Base-by-base conservation (phyloP, 2,113 vertebrate genomes). In the Dunckerocampus dactyliophorus region DNA sequence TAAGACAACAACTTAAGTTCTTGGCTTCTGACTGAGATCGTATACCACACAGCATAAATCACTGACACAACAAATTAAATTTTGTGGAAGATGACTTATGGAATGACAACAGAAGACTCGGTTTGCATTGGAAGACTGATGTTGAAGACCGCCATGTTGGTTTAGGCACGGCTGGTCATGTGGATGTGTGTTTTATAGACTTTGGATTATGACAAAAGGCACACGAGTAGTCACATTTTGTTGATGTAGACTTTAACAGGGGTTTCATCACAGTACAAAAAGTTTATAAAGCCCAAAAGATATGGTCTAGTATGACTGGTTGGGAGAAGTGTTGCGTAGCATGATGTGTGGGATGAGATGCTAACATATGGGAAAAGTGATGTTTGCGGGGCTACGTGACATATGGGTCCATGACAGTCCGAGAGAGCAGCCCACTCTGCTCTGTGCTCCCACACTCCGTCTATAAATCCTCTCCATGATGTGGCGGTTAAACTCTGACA, bases 21-120 rank as follows among this genome's bases (percentile, higher is more conserved):
- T 69, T 72, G 70, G 69, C 77, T 71, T 76, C 46, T 66, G 61
- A 69, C 22, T 47, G 59, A 59, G 55, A 76, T 71, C 48, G 70
- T 28, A 8, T 34, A 5, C 52, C 52, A 19, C 52, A 79, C 61
- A 45, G 73, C 67, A 77, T 87, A 83, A 88, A 84, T 87, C 77
- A 87, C 67, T 73, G 76, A 76, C 77, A 81, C 65, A 81, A 81
- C 83, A 76, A 78, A 80, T 83, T 71, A 69, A 71, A 76, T 85
- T 80, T 80, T 76, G 83, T 66, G 77, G 76, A 56, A 69, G 47
- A 81, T 82, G 82, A 85, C 70, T 84, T 82, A 81, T 79, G 78
- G 76, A 85, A 86, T 71, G 81, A 88, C 81, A 84, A 84, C 79
- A 82, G 76, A 81, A 62, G 60, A 56, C 71, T 74, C 67, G 63